A percentile compares a stretch with the other conserved stretches of the same genome.
These are phyloP conservation scores for Rhyzopertha dominica DNA, from an alignment of 1,140 invertebrate genomes.

Conservation along the genomic window DNA sequence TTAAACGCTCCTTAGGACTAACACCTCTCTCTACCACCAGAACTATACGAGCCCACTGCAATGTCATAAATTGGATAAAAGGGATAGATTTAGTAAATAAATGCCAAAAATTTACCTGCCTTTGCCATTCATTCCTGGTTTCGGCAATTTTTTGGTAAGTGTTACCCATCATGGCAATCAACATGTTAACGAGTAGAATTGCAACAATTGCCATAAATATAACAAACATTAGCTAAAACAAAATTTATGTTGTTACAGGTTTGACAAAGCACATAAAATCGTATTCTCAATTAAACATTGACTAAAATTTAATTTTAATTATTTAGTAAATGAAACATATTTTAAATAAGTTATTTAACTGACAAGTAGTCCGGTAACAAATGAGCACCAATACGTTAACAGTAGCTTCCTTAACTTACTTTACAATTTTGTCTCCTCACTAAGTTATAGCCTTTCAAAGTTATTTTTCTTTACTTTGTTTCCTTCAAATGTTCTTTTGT, in stretches of 20 bases:
- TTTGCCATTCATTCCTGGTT: constrained; percentile 96
- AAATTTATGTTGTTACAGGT: no score
- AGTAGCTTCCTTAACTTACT: no score
- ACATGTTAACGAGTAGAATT: constrained; percentile 93
- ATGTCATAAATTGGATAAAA: constrained; percentile 22
- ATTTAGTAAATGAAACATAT: no score
- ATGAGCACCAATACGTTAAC: no score
- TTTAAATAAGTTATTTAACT: no score
- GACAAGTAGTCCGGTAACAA: no score
- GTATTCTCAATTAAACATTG: no score
- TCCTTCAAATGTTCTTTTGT: no score
- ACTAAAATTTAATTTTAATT: no score
- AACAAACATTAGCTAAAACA: constrained; percentile 82
- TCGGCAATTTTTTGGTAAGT: constrained; percentile 98
- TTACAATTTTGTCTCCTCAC: no score
- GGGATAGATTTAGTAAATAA: neutral
- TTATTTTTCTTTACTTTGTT: no score
- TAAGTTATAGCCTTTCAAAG: no score
- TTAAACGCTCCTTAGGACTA: constrained; percentile 75
- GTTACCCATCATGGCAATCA: constrained; percentile 99
- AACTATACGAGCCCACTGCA: constrained; percentile 94
- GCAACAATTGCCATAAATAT: constrained; percentile 96
- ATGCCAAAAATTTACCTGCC: constrained; percentile 63
- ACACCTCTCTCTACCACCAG: constrained; percentile 94
- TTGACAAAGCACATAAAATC: neutral